Evolutionary conservation across 2,113 vertebrate genomes (phyloP), one percentile per base, ranked within the genome.

Genomic region (Psilopsiagon aurifrons): DNA sequence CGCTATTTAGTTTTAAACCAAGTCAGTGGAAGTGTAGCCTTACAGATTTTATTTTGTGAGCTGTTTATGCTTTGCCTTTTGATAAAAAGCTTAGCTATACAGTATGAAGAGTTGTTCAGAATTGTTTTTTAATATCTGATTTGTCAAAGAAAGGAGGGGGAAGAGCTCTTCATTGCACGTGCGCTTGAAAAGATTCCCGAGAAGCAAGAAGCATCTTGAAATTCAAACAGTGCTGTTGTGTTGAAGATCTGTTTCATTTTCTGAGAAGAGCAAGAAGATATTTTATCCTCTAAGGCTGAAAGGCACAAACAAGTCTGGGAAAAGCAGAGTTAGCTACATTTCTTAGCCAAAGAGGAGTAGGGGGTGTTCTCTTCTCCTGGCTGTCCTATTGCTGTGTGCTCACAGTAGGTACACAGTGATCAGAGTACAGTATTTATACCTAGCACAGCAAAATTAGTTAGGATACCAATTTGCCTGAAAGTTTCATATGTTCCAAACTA

Each of bases 21-120:
- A 90, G 22, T 75, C 55, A 63, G 68, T 55, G 83, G 95, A 88
- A 91, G 46, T 66, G 63, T 80, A 94, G 60, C 83, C 92, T 83
- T 79, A 59, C 2, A 77, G 64, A 31, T 95, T 94, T 95, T 83
- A 77, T 90, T 95, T 91, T 96, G 78, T 95, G 83, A 94, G 43
- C 74, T 44, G 47, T 83, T 77, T 91, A 78, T 83, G 79, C 41
- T 95, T 83, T 96, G 85, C 71, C 92, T 91, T 94, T 90, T 89
- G 55, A 63, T 92, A 60, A 83, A 90, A 96, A 37, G 20, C 84
- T 79, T 91, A 71, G 37, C n/a, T 44, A 13, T 64, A 25, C 39
- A 83, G n/a, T 35, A 76, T 24, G 24, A 88, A 29, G 35, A 71
- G 63, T 74, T 83, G 55, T 75, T 95, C 49, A 90, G 67, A 93